These are phyloP conservation scores for Macroramphosus scolopax DNA, from an alignment of 2,797 vertebrate species.

Conservation along the genomic window DNA sequence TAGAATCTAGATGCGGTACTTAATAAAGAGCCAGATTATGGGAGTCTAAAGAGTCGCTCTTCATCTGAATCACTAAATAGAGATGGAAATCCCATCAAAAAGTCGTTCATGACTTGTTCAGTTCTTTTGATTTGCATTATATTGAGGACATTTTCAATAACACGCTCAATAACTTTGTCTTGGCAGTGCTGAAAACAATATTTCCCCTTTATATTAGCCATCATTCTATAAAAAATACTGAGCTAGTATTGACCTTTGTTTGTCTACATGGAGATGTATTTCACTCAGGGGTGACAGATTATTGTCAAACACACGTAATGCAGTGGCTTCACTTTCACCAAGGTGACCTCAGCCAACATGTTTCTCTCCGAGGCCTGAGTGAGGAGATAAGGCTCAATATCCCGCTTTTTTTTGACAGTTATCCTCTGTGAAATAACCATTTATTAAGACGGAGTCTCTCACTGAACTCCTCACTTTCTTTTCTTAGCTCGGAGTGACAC, in stretches of 20 bases:
- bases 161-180: too few species aligned
- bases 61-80: too few species aligned
- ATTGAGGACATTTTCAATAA: too few species aligned
- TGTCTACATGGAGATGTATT: constrained; percentile 43
- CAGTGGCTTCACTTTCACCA: constrained; percentile 31
- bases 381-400: too few species aligned
- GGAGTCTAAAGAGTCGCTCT: too few species aligned
- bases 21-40: too few species aligned
- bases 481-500: constrained; percentile 66
- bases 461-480: constrained; percentile 53
- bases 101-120: too few species aligned
- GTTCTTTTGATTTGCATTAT: too few species aligned
- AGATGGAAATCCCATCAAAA: too few species aligned
- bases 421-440: neutral
- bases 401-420: constrained; percentile 8
- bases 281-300: constrained; percentile 60
- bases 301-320: constrained; percentile 44
- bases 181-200: too few species aligned
- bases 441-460: neutral
- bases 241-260: constrained; percentile 39
- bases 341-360: constrained; percentile 50
- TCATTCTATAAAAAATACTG: constrained; percentile 7
- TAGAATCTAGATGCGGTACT: too few species aligned
- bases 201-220: constrained; percentile 1
- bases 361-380: neutral